Percentiles rank a stretch among this genome's conserved stretches.
Evolutionary conservation across 1,140 invertebrate genomes (phyloP).

Genomic region (Tetragonula clypearis): DNA sequence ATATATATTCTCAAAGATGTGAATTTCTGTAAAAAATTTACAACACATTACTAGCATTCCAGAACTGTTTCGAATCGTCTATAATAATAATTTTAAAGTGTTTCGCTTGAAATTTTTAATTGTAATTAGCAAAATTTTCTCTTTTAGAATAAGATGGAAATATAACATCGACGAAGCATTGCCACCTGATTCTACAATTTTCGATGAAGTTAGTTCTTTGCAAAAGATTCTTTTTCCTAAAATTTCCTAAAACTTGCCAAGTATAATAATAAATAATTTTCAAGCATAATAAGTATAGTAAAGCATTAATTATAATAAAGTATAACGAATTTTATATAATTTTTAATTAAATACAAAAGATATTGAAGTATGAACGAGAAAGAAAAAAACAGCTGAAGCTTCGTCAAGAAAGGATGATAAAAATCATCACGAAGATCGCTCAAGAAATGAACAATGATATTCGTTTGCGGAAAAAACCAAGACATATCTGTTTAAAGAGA

Average conservation of each 20-base stretch:
- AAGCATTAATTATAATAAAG: too few relatives aligned
- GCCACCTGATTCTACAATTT: not conserved
- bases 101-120: too few relatives aligned
- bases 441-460: slow-evolving; percentile 16
- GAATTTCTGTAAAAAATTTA: too few relatives aligned
- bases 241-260: not conserved
- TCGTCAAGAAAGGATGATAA: not conserved
- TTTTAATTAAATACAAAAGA: not conserved
- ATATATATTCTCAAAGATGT: too few relatives aligned
- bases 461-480: not conserved
- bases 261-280: too few relatives aligned
- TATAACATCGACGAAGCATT: not conserved
- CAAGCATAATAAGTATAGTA: too few relatives aligned
- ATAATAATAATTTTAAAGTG: too few relatives aligned
- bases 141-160: slow-evolving; percentile 6
- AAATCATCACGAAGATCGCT: slow-evolving; percentile 16
- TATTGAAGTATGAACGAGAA: not conserved
- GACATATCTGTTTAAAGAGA: not conserved
- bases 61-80: too few relatives aligned
- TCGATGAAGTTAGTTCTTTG: slow-evolving; percentile 19
- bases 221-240: not conserved
- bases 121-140: not conserved
- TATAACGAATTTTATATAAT: too few relatives aligned
- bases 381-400: not conserved
- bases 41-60: too few relatives aligned